Evolutionary conservation across 2,113 vertebrate genomes (phyloP), one percentile per base, ranked within the genome.

Genomic region (Sander lucioperca): DNA sequence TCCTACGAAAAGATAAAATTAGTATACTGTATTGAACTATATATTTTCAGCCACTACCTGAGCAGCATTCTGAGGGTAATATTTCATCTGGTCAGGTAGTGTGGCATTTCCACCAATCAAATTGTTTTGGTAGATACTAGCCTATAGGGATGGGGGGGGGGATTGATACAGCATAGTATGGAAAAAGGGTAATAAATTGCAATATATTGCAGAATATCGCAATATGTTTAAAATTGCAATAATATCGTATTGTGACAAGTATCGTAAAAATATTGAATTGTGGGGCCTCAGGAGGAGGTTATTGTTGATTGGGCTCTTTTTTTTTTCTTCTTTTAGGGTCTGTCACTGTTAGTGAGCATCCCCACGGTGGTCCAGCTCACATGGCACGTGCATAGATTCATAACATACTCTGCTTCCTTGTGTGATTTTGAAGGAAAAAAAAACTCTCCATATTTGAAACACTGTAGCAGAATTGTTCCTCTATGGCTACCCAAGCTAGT

Each of bases 321-420:
- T 54, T 56, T 63, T 33, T 36, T 8, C 15, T 43, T 43, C 39
- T 43, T 79, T 82, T 67, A 58, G 6, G 15, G 3, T 33, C 6
- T 66, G 69, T 73, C 62, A 48, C 2, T 64, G 80, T 16, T 36
- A 57, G 57, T 77, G n/a, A 47, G 33, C 6, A 11, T 56, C 12
- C 27, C 30, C 4, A 2, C 6, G 16, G 43, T 9, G 16, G 66
- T 57, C 43, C 25, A 62, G 16, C 77, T 72, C 76, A 3, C 33
- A 8, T 30, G 30, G 43, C 33, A 21, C 56, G 62, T 73, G 57
- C 62, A 48, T 39, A 51, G 23, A 78, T 63, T 78, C n/a, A 61
- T 74, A 75, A 65, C 59, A 77, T 77, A 65, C 56, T 68, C 51
- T 18, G 33, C 54, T 71, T 51, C 18, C 19, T 56, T 25, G 18